phyloP scores from a whole-genome alignment of 2,113 vertebrate genomes.

The Ceyx cyanopectus region DNA sequence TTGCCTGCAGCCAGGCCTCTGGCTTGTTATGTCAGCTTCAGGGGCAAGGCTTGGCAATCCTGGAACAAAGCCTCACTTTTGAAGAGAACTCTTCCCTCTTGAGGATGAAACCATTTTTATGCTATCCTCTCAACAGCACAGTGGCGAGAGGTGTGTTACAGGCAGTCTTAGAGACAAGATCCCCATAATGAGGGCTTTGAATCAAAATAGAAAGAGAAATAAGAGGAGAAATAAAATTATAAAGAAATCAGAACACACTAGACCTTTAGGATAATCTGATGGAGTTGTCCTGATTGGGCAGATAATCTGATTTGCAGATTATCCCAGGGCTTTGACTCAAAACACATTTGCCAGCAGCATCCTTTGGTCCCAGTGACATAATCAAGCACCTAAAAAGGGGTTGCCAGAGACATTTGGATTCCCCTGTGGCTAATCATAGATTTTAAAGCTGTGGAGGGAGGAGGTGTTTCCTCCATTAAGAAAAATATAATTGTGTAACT shows the following conservation, averaged over 20 bases:
- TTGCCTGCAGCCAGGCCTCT: not conserved
- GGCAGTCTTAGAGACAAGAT: not conserved
- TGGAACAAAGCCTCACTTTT: not conserved
- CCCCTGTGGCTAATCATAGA: constrained; percentile 1
- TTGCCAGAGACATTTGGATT: not conserved
- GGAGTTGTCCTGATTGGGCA: not conserved
- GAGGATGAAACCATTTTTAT: not conserved
- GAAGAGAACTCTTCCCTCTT: not conserved
- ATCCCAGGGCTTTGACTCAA: not conserved
- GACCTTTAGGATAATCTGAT: not conserved
- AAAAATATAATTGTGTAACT: not conserved
- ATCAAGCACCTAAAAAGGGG: constrained; percentile 4
- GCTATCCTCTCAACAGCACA: not conserved
- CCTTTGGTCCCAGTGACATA: not conserved
- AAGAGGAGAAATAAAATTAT: not conserved
- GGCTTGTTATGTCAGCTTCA: not conserved
- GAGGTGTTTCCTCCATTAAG: constrained; percentile 2
- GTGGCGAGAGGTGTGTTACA: not conserved
- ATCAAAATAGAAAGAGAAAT: not conserved
- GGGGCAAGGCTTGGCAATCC: not conserved
- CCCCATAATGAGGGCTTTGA: not conserved
- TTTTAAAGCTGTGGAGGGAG: constrained; percentile 32
- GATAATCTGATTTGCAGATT: not conserved
- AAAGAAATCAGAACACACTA: not conserved
- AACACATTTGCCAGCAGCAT: constrained; percentile 16